A percentile compares a stretch with the other conserved stretches of the same genome.
Conservation (phyloP, 2,113 vertebrate species). For the Ailurus styani region DNA sequence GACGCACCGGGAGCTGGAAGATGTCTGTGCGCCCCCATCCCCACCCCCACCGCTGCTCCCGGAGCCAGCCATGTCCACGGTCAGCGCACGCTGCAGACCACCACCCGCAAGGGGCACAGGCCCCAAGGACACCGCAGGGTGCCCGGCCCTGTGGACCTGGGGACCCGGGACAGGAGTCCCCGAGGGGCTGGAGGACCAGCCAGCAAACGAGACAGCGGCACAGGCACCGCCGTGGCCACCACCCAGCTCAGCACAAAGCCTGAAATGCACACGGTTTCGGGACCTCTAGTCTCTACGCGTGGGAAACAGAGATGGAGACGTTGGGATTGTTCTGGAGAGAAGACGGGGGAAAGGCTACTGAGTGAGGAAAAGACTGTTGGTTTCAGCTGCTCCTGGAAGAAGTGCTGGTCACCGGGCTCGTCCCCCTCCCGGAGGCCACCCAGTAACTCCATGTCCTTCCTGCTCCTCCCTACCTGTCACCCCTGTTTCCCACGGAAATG, state of each 20-base stretch:
- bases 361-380: no score
- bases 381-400: no score
- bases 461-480: no score
- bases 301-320: not conserved
- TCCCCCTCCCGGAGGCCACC: no score
- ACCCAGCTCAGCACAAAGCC: rapidly evolving
- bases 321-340: no score
- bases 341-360: no score
- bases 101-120: rapidly evolving
- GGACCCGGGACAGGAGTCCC: not conserved
- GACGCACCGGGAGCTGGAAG: rapidly evolving
- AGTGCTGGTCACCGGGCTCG: no score
- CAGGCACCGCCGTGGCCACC: not conserved
- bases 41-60: rapidly evolving
- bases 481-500: no score
- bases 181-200: not conserved
- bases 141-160: not conserved
- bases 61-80: not conserved
- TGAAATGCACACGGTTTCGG: rapidly evolving
- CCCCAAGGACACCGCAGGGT: not conserved
- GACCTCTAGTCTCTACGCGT: rapidly evolving
- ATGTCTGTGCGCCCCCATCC: no score
- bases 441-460: no score
- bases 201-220: not conserved
- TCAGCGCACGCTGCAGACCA: not conserved